phyloP scores from a whole-genome alignment of 2,888 invertebrate species.

The Cancer borealis region DNA sequence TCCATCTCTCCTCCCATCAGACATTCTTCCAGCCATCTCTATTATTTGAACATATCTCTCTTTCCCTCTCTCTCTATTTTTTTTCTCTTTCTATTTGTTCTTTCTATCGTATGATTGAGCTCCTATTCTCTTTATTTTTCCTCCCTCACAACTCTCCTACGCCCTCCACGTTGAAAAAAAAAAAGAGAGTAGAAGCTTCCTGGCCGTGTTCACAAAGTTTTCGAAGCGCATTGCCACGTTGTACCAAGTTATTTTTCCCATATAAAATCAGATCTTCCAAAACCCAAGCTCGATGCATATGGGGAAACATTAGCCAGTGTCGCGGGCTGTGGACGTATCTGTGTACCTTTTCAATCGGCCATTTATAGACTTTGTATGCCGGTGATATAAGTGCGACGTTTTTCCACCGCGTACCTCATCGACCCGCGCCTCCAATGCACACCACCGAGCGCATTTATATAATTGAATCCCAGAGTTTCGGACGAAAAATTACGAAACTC shows the following conservation, averaged over 20 bases:
- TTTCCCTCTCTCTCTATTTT: slow-evolving; percentile 1
- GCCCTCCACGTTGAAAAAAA: not conserved
- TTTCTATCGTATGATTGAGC: not conserved
- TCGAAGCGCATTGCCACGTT: slow-evolving; percentile 10
- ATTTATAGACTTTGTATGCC: not conserved
- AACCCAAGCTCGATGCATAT: not conserved
- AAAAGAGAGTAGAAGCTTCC: not conserved
- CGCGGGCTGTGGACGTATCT: not conserved
- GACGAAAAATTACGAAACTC: slow-evolving; percentile 34
- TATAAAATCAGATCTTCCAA: slow-evolving; percentile 34
- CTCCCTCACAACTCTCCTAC: not conserved
- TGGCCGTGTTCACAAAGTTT: slow-evolving; percentile 9
- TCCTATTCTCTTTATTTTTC: not conserved
- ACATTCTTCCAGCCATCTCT: not conserved
- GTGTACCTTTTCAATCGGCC: not conserved
- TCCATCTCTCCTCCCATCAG: not conserved
- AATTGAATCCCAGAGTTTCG: slow-evolving; percentile 29
- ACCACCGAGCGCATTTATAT: slow-evolving; percentile 29
- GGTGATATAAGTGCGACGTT: slow-evolving; percentile 12
- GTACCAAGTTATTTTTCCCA: not conserved
- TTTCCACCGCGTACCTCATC: not conserved
- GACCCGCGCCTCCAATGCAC: slow-evolving; percentile 27
- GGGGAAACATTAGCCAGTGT: slow-evolving; percentile 13
- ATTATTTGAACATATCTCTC: not conserved
- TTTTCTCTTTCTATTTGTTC: not conserved